phyloP scores from a whole-genome alignment of 1,140 invertebrate species.

The Lysiphlebus fabarum region DNA sequence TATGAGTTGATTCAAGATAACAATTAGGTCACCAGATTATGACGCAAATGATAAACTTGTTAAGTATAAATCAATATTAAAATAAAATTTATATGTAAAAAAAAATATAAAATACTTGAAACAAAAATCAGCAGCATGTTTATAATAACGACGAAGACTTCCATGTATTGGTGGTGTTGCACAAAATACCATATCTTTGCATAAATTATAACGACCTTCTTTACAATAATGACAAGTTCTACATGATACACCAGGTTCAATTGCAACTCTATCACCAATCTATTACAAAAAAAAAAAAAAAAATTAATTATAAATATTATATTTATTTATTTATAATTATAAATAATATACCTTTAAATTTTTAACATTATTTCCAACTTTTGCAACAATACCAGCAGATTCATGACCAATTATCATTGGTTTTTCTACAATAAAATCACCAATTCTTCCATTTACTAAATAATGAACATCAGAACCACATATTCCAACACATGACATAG shows the following conservation, averaged over 20 bases:
- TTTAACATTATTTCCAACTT: conserved; percentile 72
- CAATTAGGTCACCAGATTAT: no score
- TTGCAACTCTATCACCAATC: conserved; percentile 85
- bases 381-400: conserved; percentile 71
- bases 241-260: conserved; percentile 91
- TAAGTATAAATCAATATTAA: not conserved
- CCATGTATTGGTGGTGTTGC: conserved; percentile 89
- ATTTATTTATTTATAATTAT: no score
- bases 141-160: conserved; percentile 79
- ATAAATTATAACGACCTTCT: conserved; percentile 86
- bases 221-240: conserved; percentile 82
- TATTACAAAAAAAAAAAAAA: conserved; percentile 25
- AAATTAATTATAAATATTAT: not conserved
- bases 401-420: conserved; percentile 92
- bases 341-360: conserved; percentile 61
- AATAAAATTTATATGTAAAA: conserved; percentile 7
- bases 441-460: conserved; percentile 77
- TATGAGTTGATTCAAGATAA: no score
- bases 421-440: conserved; percentile 73
- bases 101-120: conserved; percentile 66
- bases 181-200: conserved; percentile 80
- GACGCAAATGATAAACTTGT: no score
- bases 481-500: conserved; percentile 89
- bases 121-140: conserved; percentile 90
- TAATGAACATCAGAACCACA: conserved; percentile 97